phyloP scores from a whole-genome alignment of 2,797 vertebrate species.

The Sarcophilus harrisii region DNA sequence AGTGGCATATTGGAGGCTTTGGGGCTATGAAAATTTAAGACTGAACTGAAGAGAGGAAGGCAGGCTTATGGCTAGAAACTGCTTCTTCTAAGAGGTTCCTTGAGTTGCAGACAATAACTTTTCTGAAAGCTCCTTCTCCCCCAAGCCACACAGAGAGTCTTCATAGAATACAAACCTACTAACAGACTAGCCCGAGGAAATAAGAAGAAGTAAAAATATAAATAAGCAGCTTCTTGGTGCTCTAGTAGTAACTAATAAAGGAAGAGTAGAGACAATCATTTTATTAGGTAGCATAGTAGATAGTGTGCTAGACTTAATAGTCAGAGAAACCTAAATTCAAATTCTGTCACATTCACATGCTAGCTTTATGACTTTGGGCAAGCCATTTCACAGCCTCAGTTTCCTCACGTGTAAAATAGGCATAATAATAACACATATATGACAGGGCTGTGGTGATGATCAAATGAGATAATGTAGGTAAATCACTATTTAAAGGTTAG shows the following conservation, averaged over 20 bases:
- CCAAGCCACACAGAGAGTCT: slow-evolving; percentile 53
- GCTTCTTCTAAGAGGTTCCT: neutral
- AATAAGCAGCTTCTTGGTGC: slow-evolving; percentile 1
- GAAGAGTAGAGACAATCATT: slow-evolving; percentile 15
- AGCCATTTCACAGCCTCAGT: neutral
- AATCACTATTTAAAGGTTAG: neutral
- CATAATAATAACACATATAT: neutral
- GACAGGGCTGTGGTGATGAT: neutral
- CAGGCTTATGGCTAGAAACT: neutral
- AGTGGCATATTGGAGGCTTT: neutral
- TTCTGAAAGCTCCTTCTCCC: neutral
- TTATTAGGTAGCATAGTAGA: neutral
- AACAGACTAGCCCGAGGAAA: neutral
- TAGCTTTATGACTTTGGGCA: neutral
- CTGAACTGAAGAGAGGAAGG: neutral
- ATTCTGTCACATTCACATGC: neutral
- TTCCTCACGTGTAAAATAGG: neutral
- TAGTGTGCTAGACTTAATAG: neutral
- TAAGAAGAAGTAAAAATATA: neutral
- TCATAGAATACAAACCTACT: slow-evolving; percentile 59
- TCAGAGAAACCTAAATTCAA: neutral
- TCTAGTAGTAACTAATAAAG: neutral
- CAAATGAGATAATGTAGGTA: neutral
- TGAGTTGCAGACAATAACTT: neutral
- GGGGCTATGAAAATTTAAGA: neutral